phyloP scores from a whole-genome alignment of 2,888 invertebrate genomes.

The Pyrrhosoma nymphula region DNA sequence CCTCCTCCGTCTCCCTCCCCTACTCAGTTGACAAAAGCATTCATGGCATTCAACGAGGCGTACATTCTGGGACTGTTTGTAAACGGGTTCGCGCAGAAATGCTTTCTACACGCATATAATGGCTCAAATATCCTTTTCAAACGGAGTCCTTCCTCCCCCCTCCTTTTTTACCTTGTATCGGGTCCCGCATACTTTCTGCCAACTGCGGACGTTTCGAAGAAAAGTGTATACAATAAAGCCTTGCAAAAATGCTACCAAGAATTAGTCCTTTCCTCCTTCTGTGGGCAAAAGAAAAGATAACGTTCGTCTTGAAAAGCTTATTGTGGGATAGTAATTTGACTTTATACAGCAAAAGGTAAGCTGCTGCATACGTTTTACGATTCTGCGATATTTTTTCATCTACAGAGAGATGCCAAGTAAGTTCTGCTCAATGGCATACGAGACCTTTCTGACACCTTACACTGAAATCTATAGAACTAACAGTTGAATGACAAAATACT shows the following conservation, averaged over 20 bases:
- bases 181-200: conserved; percentile 7
- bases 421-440: not conserved
- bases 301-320: not conserved
- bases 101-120: conserved; percentile 32
- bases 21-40: conserved; percentile 9
- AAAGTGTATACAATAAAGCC: not conserved
- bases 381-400: not conserved
- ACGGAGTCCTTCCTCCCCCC: not conserved
- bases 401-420: not conserved
- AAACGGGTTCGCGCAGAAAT: conserved; percentile 34
- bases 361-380: not conserved
- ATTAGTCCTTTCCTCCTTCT: not conserved
- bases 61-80: not conserved
- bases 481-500: too few relatives aligned
- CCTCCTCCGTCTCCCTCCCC: not conserved
- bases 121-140: not conserved
- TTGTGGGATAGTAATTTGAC: not conserved
- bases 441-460: not conserved
- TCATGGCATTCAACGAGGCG: conserved; percentile 17
- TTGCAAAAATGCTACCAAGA: not conserved
- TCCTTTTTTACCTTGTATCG: not conserved
- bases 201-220: not conserved
- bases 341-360: not conserved
- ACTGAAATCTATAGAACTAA: too few relatives aligned
- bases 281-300: not conserved